Percentiles rank a stretch among this genome's conserved stretches.
phyloP scores from a whole-genome alignment of 2,113 vertebrate species.

The Burhinus oedicnemus region DNA sequence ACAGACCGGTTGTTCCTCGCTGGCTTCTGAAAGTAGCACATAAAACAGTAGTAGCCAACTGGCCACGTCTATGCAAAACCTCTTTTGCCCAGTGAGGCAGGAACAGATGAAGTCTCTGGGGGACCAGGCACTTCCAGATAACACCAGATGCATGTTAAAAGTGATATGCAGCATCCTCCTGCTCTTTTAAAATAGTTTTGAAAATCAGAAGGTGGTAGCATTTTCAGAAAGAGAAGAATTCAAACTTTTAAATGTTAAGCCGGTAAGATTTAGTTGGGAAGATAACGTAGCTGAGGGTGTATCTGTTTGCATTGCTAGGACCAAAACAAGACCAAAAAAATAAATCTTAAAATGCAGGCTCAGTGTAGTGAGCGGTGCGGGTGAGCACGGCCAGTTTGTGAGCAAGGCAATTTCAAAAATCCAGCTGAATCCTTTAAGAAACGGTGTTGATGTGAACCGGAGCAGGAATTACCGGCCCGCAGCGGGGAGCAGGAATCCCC shows the following conservation, averaged over 20 bases:
- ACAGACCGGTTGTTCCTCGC: not conserved
- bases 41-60: not conserved
- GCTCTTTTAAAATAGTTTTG: not conserved
- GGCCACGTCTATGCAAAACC: not conserved
- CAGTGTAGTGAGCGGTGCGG: not conserved
- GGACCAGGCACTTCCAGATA: not conserved
- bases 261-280: not conserved
- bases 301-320: not conserved
- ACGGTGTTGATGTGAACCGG: accelerated
- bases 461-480: accelerated
- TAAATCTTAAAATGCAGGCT: not conserved
- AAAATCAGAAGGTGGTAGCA: not conserved
- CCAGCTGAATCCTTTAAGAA: not conserved
- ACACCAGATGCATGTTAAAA: not conserved
- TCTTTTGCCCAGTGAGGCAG: not conserved
- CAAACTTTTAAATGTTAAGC: not conserved
- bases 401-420: not conserved
- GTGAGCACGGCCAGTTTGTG: not conserved
- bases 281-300: not conserved
- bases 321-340: not conserved
- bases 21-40: not conserved
- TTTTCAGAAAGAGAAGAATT: not conserved
- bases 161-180: not conserved
- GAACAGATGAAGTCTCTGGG: not conserved
- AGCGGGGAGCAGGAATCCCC: not conserved